These are phyloP conservation scores for Columba janthina DNA, from an alignment of 2,113 vertebrate genomes.

Conservation along the genomic window DNA sequence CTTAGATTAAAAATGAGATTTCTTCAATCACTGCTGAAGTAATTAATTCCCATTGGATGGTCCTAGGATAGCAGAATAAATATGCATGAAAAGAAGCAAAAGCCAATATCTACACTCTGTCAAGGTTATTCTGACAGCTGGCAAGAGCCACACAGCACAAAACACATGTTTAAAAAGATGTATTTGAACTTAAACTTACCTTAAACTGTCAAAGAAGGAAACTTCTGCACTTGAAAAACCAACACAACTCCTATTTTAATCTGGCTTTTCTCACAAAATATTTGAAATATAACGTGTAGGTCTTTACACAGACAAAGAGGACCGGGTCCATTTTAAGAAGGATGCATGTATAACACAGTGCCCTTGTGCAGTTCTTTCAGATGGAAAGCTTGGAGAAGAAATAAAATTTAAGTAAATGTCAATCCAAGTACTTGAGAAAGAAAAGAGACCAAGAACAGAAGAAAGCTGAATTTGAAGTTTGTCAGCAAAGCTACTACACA, in stretches of 20 bases:
- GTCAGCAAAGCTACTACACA: background rate
- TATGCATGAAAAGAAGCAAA: background rate
- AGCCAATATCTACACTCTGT: background rate
- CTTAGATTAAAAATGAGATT: conserved; percentile 4
- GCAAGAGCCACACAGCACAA: background rate
- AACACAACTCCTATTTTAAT: background rate
- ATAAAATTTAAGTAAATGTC: background rate
- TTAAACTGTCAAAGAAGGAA: background rate
- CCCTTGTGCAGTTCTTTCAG: background rate
- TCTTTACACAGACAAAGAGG: background rate
- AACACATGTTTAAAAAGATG: background rate
- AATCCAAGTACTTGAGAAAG: background rate
- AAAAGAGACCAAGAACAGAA: background rate
- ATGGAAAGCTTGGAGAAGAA: background rate
- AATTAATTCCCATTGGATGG: conserved; percentile 24
- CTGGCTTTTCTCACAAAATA: background rate
- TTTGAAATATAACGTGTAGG: background rate
- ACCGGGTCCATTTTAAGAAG: background rate
- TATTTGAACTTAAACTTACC: background rate
- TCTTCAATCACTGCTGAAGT: background rate
- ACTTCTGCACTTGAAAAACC: background rate
- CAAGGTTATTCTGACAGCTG: background rate
- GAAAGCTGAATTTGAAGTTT: background rate
- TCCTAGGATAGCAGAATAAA: background rate
- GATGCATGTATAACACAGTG: background rate